A percentile compares a stretch with the other conserved stretches of the same genome.
Conservation (phyloP, 35 echinoderm and acorn worm species). For the Hemicentrotus pulcherrimus region DNA sequence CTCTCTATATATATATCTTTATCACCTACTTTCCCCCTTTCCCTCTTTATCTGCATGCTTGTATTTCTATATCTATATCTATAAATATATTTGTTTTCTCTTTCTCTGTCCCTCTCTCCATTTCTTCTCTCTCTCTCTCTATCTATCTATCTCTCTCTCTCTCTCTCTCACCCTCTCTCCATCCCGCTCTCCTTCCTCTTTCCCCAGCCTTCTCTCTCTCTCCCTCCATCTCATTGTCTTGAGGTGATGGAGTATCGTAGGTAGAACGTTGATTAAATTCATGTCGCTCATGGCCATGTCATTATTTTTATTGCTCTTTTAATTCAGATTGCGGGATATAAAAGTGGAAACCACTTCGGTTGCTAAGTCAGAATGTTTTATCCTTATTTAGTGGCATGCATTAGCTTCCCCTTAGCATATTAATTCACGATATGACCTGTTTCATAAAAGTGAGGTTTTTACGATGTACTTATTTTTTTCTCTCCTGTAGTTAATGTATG, state of each 20-base stretch:
- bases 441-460: too few relatives aligned
- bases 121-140: too few relatives aligned
- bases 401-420: too few relatives aligned
- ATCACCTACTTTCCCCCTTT: background rate
- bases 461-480: too few relatives aligned
- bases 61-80: too few relatives aligned
- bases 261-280: background rate
- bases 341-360: background rate
- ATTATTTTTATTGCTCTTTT: conserved; percentile 2
- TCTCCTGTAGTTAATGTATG: too few relatives aligned
- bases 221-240: background rate
- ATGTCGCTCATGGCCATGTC: background rate
- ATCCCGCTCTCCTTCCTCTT: background rate
- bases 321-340: background rate
- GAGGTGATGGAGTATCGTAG: background rate
- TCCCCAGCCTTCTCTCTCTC: background rate
- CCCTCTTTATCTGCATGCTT: background rate
- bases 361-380: background rate
- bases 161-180: too few relatives aligned
- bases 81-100: too few relatives aligned
- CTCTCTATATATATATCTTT: background rate
- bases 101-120: too few relatives aligned
- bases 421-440: too few relatives aligned
- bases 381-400: background rate
- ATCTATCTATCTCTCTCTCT: too few relatives aligned